A percentile compares a stretch with the other conserved stretches of the same genome.
Conservation (phyloP, 1,140 invertebrate genomes). For the Sycophaga agraensis region DNA sequence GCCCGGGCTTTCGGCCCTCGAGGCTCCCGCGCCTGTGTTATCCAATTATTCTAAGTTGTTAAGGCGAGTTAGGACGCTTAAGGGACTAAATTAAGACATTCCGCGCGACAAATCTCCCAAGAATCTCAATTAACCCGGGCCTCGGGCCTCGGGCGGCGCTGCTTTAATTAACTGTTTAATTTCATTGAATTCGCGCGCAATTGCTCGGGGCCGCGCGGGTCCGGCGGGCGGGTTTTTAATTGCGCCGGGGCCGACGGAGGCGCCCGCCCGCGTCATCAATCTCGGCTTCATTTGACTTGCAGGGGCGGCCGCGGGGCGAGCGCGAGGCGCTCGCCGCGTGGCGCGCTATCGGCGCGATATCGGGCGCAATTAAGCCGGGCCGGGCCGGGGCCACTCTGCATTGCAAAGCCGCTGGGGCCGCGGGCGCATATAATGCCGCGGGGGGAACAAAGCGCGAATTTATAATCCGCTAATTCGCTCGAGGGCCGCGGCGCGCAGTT, state of each 20-base stretch:
- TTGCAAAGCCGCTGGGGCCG: too few relatives aligned
- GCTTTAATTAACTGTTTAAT: conserved; percentile 61
- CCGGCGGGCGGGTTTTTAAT: too few relatives aligned
- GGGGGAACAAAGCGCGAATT: conserved; percentile 35
- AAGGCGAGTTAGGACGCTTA: conserved; percentile 58
- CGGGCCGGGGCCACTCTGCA: too few relatives aligned
- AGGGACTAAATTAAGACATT: conserved; percentile 61
- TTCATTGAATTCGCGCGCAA: conserved; percentile 55
- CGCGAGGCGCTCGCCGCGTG: too few relatives aligned
- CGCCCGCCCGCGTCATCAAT: too few relatives aligned
- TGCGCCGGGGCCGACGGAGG: too few relatives aligned
- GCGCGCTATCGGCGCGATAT: too few relatives aligned
- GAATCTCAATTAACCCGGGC: conserved; percentile 59
- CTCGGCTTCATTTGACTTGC: too few relatives aligned
- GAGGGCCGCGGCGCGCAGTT: conserved; percentile 34
- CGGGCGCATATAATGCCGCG: too few relatives aligned
- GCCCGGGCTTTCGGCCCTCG: neutral
- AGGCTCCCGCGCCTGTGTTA: conserved; percentile 41
- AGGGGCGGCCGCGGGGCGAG: too few relatives aligned
- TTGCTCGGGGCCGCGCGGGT: too few relatives aligned
- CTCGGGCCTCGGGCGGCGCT: neutral
- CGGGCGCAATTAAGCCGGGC: too few relatives aligned
- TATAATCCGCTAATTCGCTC: conserved; percentile 52
- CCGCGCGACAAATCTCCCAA: conserved; percentile 59
- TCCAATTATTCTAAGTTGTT: conserved; percentile 61